phyloP scores from a whole-genome alignment of 2,888 invertebrate species.

The Hemicrepidius hirtus region DNA sequence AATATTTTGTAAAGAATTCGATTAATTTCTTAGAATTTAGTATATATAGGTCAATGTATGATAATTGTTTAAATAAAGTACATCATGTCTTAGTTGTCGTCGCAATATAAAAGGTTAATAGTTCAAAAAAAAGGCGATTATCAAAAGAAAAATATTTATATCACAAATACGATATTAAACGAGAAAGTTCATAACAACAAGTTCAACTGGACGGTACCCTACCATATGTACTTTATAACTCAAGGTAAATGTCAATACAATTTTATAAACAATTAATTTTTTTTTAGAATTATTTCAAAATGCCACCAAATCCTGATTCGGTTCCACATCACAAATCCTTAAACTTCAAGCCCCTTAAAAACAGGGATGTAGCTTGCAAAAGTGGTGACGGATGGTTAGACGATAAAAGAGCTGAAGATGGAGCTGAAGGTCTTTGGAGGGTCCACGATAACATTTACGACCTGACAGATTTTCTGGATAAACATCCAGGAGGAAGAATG shows the following conservation, averaged over 20 bases:
- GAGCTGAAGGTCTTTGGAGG: conserved; percentile 86
- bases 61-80: too few species aligned
- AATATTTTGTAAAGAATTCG: too few species aligned
- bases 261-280: too few species aligned
- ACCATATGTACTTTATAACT: too few species aligned
- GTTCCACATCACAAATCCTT: not conserved
- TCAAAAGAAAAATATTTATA: not conserved
- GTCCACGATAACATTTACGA: conserved; percentile 88
- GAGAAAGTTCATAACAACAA: not conserved
- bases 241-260: too few species aligned
- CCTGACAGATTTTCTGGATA: conserved; percentile 83
- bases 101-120: not conserved
- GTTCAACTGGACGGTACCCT: too few species aligned
- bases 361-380: conserved; percentile 15
- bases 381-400: conserved; percentile 32
- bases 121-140: not conserved
- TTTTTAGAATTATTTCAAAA: not conserved
- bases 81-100: not conserved
- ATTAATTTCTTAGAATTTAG: too few species aligned
- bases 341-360: conserved; percentile 72
- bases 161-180: not conserved
- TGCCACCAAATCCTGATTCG: not conserved
- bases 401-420: conserved; percentile 73
- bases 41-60: not conserved
- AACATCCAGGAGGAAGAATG: conserved; percentile 90